Conservation (phyloP, 2,797 vertebrate genomes). For the Tokudaia tokunoshimensis region DNA sequence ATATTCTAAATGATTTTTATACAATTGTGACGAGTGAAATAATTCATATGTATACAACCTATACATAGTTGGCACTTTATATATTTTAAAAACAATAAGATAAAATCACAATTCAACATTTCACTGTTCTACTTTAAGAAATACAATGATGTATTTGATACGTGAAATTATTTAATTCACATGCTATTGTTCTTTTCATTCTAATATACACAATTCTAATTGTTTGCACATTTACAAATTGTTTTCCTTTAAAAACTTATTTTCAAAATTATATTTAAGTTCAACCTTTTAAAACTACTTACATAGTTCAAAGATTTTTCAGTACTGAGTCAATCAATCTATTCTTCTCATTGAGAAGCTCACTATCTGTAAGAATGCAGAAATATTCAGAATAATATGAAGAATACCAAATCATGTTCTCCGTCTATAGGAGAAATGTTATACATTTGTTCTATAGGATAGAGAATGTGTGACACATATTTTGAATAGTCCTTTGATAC, state of each 20-base stretch:
- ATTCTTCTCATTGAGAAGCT: not conserved
- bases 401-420: not conserved
- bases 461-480: not conserved
- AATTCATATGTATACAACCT: not conserved
- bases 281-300: not conserved
- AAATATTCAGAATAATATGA: constrained; percentile 9
- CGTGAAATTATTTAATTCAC: not conserved
- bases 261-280: not conserved
- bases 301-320: not conserved
- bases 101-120: not conserved
- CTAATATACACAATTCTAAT: not conserved
- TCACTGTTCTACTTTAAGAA: not conserved
- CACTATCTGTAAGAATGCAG: not conserved
- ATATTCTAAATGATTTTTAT: not conserved
- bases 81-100: not conserved
- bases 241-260: not conserved
- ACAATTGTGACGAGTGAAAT: not conserved
- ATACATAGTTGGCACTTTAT: not conserved
- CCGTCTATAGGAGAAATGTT: not conserved
- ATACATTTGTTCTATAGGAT: not conserved
- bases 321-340: not conserved
- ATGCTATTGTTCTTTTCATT: not conserved
- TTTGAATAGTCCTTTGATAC: not conserved
- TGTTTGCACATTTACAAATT: not conserved
- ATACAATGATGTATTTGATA: not conserved